These are phyloP conservation scores for Mellivora capensis DNA, from an alignment of 2,113 vertebrate species.

Conservation along the genomic window DNA sequence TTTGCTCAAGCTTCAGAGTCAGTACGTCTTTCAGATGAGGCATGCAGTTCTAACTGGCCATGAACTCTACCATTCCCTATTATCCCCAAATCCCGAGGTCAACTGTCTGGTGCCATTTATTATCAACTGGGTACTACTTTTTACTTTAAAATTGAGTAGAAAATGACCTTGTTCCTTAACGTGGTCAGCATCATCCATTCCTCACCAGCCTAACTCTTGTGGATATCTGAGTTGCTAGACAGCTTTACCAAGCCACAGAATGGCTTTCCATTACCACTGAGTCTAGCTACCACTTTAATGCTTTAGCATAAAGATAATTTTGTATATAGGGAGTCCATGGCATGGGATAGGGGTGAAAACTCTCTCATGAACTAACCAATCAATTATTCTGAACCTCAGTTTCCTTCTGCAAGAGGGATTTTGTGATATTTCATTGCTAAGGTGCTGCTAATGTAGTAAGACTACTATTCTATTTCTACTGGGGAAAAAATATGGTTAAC, in stretches of 20 bases:
- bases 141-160: not conserved
- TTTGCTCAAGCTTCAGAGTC: not conserved
- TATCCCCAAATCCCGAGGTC: not conserved
- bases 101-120: not conserved
- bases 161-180: not conserved
- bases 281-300: not conserved
- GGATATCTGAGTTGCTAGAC: not conserved
- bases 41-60: not conserved
- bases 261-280: rapidly evolving
- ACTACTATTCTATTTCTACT: not conserved
- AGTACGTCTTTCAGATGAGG: not conserved
- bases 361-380: not conserved
- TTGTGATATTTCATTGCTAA: not conserved
- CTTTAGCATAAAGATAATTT: not conserved
- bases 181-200: not conserved
- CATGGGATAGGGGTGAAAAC: not conserved
- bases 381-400: not conserved
- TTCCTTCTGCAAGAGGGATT: not conserved
- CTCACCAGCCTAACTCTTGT: not conserved
- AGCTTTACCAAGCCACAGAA: not conserved
- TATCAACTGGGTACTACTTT: not conserved
- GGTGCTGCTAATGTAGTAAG: not conserved
- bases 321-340: not conserved
- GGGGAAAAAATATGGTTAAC: not conserved
- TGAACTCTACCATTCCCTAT: not conserved